phyloP scores from a whole-genome alignment of 2,888 invertebrate species.

The Himalopsyche japonica region DNA sequence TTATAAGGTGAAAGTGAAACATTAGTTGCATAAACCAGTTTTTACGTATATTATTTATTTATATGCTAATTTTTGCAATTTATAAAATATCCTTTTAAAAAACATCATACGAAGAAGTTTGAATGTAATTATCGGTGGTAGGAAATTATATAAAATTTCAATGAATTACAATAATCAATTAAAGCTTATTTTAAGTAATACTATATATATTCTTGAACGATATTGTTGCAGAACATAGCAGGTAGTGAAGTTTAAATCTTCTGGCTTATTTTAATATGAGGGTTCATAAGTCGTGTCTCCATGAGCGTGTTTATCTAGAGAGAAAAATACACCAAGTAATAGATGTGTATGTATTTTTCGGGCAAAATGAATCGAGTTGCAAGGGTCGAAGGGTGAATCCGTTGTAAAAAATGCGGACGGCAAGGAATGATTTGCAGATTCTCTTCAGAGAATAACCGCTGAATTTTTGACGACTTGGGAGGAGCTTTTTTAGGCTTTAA shows the following conservation, averaged over 20 bases:
- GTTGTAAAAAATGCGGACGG: background rate
- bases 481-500: background rate
- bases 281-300: slow-evolving; percentile 36
- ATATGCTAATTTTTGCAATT: no score
- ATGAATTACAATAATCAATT: no score
- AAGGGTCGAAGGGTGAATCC: slow-evolving; percentile 19
- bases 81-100: no score
- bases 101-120: no score
- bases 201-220: no score
- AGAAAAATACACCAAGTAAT: slow-evolving; percentile 31
- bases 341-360: slow-evolving; percentile 3
- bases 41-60: no score
- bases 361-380: slow-evolving; percentile 21
- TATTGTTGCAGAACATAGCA: no score
- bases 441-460: slow-evolving; percentile 2
- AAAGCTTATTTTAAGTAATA: no score
- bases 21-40: no score
- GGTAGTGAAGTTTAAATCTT: background rate
- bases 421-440: slow-evolving; percentile 21
- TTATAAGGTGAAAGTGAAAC: no score
- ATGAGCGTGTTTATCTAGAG: slow-evolving; percentile 34
- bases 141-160: no score
- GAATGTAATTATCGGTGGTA: no score
- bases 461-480: background rate
- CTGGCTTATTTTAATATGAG: slow-evolving; percentile 27